Percentiles rank a stretch among this genome's conserved stretches.
Conservation (phyloP, 2,888 invertebrate genomes). For the Hoplodrina blanda region DNA sequence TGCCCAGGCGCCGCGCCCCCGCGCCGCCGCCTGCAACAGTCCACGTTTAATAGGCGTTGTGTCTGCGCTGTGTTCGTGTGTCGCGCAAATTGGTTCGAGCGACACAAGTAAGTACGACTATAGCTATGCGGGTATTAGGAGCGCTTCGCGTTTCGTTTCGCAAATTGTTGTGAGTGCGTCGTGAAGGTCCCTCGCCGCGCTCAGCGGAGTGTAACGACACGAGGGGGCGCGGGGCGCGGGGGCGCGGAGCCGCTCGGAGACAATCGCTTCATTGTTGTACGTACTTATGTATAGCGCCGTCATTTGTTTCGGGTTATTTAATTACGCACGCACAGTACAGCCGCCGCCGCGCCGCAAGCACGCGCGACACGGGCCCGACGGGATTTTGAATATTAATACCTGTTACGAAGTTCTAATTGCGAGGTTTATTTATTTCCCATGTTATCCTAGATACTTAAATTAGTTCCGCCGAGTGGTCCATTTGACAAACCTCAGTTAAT, state of each 20-base stretch:
- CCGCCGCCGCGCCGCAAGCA: no score
- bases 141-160: no score
- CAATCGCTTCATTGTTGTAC: neutral
- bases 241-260: neutral
- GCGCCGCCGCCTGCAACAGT: no score
- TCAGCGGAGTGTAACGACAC: neutral
- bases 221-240: no score
- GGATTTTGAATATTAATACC: conserved; percentile 15
- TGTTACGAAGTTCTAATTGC: conserved; percentile 12
- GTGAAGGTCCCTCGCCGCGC: neutral
- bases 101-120: neutral
- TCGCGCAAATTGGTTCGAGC: neutral
- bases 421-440: conserved; percentile 1
- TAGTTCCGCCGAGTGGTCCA: conserved; percentile 3
- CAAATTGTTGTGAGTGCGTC: neutral
- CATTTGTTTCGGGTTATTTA: conserved; percentile 23
- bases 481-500: conserved; percentile 12
- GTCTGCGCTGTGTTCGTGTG: conserved; percentile 10
- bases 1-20: no score
- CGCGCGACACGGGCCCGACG: neutral
- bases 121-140: no score
- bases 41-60: neutral
- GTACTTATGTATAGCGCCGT: neutral
- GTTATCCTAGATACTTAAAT: conserved; percentile 9
- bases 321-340: conserved; percentile 13